Conservation (phyloP, 2,797 vertebrate genomes). For the Anabas testudineus region DNA sequence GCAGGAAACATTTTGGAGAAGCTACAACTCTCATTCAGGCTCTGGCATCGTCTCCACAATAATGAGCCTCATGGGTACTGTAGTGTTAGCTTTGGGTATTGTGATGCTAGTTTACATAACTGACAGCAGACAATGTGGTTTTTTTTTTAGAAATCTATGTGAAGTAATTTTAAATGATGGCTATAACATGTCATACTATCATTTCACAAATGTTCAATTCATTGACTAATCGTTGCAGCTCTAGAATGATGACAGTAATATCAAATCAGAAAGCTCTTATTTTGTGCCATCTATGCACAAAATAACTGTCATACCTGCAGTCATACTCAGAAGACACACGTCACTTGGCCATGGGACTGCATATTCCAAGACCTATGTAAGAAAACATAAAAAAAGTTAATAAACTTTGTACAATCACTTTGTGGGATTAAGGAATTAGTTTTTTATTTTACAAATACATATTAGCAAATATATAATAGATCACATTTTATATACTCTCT, state of each 20-base stretch:
- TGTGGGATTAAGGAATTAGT: too few species aligned
- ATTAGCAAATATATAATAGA: too few species aligned
- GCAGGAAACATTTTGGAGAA: constrained; percentile 1
- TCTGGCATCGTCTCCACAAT: not conserved
- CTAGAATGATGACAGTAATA: not conserved
- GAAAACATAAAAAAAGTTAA: not conserved
- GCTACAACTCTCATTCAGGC: not conserved
- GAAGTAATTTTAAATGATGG: not conserved
- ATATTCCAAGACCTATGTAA: not conserved
- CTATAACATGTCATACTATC: not conserved
- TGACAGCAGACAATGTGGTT: not conserved
- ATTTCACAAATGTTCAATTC: too few species aligned
- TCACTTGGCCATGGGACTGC: not conserved
- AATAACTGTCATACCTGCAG: constrained; percentile 13
- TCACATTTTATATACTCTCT: too few species aligned
- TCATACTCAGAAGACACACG: not conserved
- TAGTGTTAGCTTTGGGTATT: not conserved
- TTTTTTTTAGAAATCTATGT: not conserved
- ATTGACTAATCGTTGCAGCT: not conserved
- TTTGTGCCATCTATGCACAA: not conserved
- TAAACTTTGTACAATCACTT: not conserved
- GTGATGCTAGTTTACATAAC: not conserved
- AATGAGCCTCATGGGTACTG: not conserved
- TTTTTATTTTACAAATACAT: not conserved
- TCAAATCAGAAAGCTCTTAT: not conserved